phyloP scores from a whole-genome alignment of 2,888 invertebrate genomes.

The Seladonia tumulorum region DNA sequence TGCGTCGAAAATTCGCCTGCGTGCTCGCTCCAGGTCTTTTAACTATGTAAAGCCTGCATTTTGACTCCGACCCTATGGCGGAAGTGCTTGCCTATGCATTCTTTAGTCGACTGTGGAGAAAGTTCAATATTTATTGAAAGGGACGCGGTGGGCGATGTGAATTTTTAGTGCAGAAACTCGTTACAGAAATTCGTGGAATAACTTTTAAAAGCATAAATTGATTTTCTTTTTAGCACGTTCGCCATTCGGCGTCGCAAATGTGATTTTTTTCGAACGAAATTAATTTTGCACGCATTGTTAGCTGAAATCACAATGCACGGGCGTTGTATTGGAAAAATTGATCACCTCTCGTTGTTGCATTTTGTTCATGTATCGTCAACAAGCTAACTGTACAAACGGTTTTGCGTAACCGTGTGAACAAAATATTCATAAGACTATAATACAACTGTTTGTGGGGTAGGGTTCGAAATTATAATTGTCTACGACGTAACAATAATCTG shows the following conservation, averaged over 20 bases:
- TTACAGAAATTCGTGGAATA: not conserved
- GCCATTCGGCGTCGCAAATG: not conserved
- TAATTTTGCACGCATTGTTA: not conserved
- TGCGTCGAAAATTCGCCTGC: not conserved
- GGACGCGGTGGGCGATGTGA: not conserved
- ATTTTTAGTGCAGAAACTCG: not conserved
- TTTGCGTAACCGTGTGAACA: not conserved
- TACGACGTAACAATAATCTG: no score
- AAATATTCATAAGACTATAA: not conserved
- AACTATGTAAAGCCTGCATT: conserved; percentile 5
- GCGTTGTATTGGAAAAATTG: not conserved
- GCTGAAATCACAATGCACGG: not conserved
- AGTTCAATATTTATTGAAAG: not conserved
- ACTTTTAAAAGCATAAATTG: not conserved
- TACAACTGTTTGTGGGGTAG: no score
- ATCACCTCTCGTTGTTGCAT: not conserved
- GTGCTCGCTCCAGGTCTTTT: not conserved
- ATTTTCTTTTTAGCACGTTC: not conserved
- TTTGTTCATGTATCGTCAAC: not conserved
- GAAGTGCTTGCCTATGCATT: conserved; percentile 7
- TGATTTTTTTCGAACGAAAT: not conserved
- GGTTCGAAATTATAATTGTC: no score
- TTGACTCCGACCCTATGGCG: not conserved
- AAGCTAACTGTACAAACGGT: not conserved
- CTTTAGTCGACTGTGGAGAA: conserved; percentile 2